phyloP scores from a whole-genome alignment of 2,888 invertebrate species.

The Oxytorus armatus region DNA sequence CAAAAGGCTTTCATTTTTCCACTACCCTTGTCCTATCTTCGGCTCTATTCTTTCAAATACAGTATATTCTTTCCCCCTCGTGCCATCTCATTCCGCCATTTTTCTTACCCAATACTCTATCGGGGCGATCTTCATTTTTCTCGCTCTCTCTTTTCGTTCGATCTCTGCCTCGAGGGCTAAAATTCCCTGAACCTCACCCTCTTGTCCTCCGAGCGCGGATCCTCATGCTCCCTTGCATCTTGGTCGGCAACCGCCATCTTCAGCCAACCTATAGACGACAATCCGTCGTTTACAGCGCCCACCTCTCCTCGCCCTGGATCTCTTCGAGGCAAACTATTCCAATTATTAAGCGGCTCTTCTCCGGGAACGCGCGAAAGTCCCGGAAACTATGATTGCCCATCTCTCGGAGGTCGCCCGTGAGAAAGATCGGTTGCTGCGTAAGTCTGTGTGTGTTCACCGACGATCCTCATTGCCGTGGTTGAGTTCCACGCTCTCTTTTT shows the following conservation, averaged over 20 bases:
- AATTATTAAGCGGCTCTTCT: constrained; percentile 73
- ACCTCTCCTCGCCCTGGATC: constrained; percentile 24
- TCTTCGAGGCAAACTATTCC: constrained; percentile 71
- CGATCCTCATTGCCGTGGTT: background rate
- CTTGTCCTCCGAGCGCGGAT: constrained; percentile 19
- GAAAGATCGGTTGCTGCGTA: constrained; percentile 34
- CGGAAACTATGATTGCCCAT: constrained; percentile 74
- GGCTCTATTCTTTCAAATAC: constrained; percentile 23
- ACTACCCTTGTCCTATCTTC: background rate
- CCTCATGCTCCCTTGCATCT: constrained; percentile 22
- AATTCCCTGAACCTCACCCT: constrained; percentile 35
- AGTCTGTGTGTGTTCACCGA: constrained; percentile 10
- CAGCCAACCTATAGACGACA: no score
- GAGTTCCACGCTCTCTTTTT: background rate
- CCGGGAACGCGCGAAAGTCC: constrained; percentile 70
- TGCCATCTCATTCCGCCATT: constrained; percentile 37
- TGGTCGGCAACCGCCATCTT: constrained; percentile 13
- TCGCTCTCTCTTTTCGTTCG: constrained; percentile 13
- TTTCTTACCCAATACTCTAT: constrained; percentile 50
- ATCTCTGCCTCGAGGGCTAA: constrained; percentile 27
- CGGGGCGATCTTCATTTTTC: constrained; percentile 22
- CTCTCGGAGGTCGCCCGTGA: constrained; percentile 53
- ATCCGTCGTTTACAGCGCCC: no score
- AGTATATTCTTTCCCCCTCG: background rate
- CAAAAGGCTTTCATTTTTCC: constrained; percentile 52